Conservation (phyloP, 2,888 invertebrate genomes). For the Mythimna ferrago region DNA sequence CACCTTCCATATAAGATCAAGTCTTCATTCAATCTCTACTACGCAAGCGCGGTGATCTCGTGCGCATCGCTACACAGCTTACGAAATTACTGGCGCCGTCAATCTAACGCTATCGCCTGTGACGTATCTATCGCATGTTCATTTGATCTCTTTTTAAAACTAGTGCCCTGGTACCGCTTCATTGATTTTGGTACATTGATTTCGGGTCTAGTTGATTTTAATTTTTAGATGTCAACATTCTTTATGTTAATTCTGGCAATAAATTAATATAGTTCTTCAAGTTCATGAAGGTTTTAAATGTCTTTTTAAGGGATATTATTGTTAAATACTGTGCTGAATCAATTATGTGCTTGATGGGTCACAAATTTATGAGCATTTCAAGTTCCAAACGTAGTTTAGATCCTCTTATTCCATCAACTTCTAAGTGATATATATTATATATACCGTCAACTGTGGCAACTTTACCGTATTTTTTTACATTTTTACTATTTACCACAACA, state of each 20-base stretch:
- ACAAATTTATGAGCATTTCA: too few relatives aligned
- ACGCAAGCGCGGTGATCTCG: conserved; percentile 54
- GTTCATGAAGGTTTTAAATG: neutral
- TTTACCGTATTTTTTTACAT: too few relatives aligned
- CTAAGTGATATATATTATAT: too few relatives aligned
- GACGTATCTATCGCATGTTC: conserved; percentile 71
- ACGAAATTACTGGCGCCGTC: conserved; percentile 81
- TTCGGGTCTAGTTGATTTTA: conserved; percentile 12
- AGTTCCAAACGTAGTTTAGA: too few relatives aligned
- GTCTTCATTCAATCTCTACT: conserved; percentile 46
- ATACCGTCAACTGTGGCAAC: too few relatives aligned
- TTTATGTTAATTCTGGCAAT: neutral
- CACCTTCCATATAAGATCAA: conserved; percentile 36
- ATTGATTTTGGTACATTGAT: conserved; percentile 48
- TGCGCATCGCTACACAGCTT: conserved; percentile 75
- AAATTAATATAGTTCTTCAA: neutral
- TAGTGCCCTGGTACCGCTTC: conserved; percentile 52
- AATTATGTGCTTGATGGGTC: too few relatives aligned
- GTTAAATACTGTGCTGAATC: conserved; percentile 21
- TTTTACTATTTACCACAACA: too few relatives aligned
- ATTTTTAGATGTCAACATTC: neutral
- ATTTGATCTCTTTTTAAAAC: conserved; percentile 53
- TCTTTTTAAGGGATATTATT: conserved; percentile 69
- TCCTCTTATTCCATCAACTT: too few relatives aligned
- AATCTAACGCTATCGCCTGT: conserved; percentile 78